Base-by-base conservation (phyloP, 64 coral and sea anemone species). In the Montipora capricornis region DNA sequence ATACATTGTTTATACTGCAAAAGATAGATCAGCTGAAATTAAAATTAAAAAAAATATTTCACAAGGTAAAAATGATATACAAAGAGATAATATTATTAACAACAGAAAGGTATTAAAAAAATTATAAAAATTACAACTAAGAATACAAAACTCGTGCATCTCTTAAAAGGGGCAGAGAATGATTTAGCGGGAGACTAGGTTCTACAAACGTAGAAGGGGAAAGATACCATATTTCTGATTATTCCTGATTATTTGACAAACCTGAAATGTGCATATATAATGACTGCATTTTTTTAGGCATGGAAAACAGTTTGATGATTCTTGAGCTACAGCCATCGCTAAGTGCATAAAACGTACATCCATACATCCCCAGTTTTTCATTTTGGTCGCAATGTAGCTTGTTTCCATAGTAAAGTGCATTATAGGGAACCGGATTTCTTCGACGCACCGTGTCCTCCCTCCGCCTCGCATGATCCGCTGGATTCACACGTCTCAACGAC, bases 301-400 rank as follows among this genome's bases (percentile, higher is more conserved):
- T 95, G 50, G 48, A 90, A 68, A 89, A 90, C 68, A 95, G 74
- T 60, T 86, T 85, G 62, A 95, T n/a, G 8, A 95, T 90, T 87
- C 81, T 90, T 87, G 94, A 91, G 16, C 49, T 91, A 46, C 88
- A 87, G 16, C 93, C 88, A 91, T 95, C 88, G 71, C 66, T 87
- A 49, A 95, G 44, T 26, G 81, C 80, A 66, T 83, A 94, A 5
- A 94, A 89, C 4, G 93, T 94, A 77, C 78, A 94, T 44, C 92
- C 77, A 81, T 94, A 94, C 68, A 90, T 94, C 7, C 12, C 77
- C 14, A 94, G 79, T 89, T 94, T 94, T 77, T 94, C 87, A 49
- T 94, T 94, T 61, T 94, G 93, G 66, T 94, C 93, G 89, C 93
- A 94, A 26, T 94, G 93, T 55, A 94, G 57, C 57, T 94, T 94